Evolutionary conservation across 2,797 vertebrate genomes (phyloP), one percentile per base, ranked within the genome.

Genomic region (Scyliorhinus canicula): DNA sequence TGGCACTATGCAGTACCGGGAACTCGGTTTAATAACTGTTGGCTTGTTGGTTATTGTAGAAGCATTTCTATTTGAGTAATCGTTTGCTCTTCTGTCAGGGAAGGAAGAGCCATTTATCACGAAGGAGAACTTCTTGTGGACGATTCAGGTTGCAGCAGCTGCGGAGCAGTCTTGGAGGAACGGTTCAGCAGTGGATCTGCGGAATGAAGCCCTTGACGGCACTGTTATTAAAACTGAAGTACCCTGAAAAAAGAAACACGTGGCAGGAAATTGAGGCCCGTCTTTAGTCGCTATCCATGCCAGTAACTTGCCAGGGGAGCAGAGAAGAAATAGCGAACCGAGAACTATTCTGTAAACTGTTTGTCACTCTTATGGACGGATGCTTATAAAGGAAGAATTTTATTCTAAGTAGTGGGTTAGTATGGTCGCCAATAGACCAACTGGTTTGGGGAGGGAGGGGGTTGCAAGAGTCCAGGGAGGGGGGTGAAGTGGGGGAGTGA

Each of bases 121-220:
- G 96, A 96, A 96, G 95, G 97, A 96, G 95, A 96, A 96, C 95
- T 67, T 96, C 35, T 95, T 96, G 0, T 95, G 96, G 77, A 95
- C 96, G 0, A 84, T 96, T 0, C 95, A 95, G 95, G 96, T 96
- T 0, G 95, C 96, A 0, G 95, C 96, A 0, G 96, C 96, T 0
- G 95, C 96, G 0, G 96, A 97, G 9, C 96, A 96, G 95, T 96
- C 96, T 95, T 97, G 96, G 96, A 95, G 95, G 57, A 96, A 26
- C 0, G 24, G 95, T 11, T 96, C 95, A 0, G 95, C 96, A 0
- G 95, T 96, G 1, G 96, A 96, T 86, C 47, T 97, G 93, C 50
- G 40, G 60, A 95, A 40, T 0, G 44, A 95, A 35, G 95, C 67
- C 0, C 0, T 5, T 0, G 95, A 93, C 0, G 69, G 24, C 0